phyloP scores from a whole-genome alignment of 2,888 invertebrate species.

The Allolobophora icterica region DNA sequence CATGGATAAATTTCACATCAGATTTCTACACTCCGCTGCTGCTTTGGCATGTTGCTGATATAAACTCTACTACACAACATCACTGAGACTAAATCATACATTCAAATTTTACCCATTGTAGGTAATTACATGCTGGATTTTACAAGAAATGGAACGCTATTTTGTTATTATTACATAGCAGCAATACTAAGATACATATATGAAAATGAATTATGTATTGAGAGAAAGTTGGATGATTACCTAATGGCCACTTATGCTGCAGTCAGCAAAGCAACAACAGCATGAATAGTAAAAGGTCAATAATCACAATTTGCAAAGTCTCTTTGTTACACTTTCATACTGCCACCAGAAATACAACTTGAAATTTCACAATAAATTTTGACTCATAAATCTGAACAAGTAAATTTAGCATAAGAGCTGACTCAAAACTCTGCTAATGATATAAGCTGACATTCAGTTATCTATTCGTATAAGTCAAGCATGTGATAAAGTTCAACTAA shows the following conservation, averaged over 20 bases:
- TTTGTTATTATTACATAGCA: background rate
- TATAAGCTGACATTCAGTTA: constrained; percentile 10
- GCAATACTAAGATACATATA: background rate
- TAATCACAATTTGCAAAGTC: background rate
- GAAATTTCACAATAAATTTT: background rate
- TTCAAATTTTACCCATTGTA: background rate
- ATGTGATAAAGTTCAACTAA: background rate
- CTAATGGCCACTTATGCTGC: background rate
- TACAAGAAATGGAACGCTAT: background rate
- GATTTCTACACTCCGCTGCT: background rate
- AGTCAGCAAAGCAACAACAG: background rate
- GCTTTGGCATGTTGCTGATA: background rate
- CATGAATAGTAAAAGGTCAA: background rate
- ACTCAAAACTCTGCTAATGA: background rate
- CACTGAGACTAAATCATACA: background rate
- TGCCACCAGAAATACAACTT: too few relatives aligned
- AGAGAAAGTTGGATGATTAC: background rate
- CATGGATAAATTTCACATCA: background rate
- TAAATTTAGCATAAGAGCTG: background rate
- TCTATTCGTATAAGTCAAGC: background rate
- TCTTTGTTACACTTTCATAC: too few relatives aligned
- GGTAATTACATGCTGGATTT: background rate
- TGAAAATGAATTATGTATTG: background rate
- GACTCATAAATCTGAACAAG: background rate
- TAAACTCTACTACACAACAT: background rate